Conservation (phyloP, 2,797 vertebrate genomes). For the Pterois miles region DNA sequence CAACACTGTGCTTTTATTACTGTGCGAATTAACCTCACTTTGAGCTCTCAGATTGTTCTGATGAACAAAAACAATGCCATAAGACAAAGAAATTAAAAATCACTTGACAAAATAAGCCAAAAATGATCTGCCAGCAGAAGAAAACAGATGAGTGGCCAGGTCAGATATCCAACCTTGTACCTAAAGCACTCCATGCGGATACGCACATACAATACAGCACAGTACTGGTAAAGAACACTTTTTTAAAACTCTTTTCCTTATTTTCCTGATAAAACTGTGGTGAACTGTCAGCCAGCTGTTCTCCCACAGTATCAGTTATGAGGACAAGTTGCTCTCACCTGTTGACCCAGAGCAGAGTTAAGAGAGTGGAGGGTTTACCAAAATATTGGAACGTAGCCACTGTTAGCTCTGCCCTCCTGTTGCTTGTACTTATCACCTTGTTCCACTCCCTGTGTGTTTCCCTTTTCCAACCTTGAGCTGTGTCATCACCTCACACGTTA, state of each 20-base stretch:
- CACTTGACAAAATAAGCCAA: neutral
- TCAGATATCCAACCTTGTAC: neutral
- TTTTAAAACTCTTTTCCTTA: slow-evolving; percentile 11
- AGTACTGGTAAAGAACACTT: neutral
- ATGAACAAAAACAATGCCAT: slow-evolving; percentile 29
- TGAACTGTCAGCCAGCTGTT: slow-evolving; percentile 50
- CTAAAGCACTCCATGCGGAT: slow-evolving; percentile 3
- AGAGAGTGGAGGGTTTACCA: neutral
- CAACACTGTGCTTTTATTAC: slow-evolving; percentile 30
- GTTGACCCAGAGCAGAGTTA: neutral
- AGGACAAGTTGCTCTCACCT: neutral
- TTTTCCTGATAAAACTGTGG: slow-evolving; percentile 22
- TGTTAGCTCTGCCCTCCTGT: slow-evolving; percentile 5
- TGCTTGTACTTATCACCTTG: slow-evolving; percentile 13
- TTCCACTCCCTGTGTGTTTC: slow-evolving; percentile 46
- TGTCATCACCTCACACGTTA: slow-evolving; percentile 18
- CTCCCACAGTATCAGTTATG: slow-evolving; percentile 26
- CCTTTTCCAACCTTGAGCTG: slow-evolving; percentile 26
- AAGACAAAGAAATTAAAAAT: neutral
- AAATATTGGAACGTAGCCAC: slow-evolving; percentile 26
- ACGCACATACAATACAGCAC: neutral
- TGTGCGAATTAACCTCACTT: slow-evolving; percentile 14
- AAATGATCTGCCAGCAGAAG: neutral
- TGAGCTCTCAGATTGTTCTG: slow-evolving; percentile 8
- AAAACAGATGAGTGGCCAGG: slow-evolving; percentile 4